These are phyloP conservation scores for Notodonta dromedarius DNA, from an alignment of 2,888 invertebrate species.

Conservation along the genomic window DNA sequence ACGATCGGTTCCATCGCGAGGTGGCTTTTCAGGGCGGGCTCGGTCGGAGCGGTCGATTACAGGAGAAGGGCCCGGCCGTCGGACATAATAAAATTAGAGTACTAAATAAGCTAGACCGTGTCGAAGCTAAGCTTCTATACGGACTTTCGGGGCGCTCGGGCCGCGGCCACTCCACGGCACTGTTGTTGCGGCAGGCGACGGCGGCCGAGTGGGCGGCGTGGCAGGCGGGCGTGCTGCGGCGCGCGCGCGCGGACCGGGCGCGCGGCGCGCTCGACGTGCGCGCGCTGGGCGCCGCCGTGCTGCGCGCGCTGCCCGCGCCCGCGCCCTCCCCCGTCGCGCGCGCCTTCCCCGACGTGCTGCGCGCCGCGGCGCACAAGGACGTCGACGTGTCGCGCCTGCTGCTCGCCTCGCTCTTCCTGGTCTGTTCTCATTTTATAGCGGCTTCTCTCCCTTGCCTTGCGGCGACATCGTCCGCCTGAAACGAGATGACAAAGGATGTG, in stretches of 20 bases:
- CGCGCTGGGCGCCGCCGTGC: slow-evolving; percentile 38
- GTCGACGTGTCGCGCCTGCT: slow-evolving; percentile 72
- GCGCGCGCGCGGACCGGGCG: slow-evolving; percentile 34
- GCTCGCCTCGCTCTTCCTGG: slow-evolving; percentile 56
- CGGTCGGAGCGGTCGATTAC: no score
- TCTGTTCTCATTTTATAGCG: slow-evolving; percentile 35
- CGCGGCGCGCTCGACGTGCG: slow-evolving; percentile 45
- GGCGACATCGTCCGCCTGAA: no score
- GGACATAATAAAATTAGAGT: no score
- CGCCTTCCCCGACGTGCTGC: not conserved
- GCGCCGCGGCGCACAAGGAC: not conserved
- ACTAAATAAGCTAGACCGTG: no score
- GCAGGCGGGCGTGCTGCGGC: slow-evolving; percentile 40
- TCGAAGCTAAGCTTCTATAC: no score
- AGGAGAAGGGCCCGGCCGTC: no score
- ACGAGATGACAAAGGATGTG: no score
- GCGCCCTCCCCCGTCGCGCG: not conserved
- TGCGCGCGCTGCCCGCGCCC: slow-evolving; percentile 11
- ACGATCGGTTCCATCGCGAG: no score
- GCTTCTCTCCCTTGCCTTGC: no score
- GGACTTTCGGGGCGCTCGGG: no score
- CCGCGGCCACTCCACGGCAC: no score
- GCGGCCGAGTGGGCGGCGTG: slow-evolving; percentile 29
- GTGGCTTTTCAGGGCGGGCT: no score
- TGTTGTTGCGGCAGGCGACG: slow-evolving; percentile 12